Evolutionary conservation across 1,140 invertebrate genomes (phyloP).

Genomic region (Drosophila willistoni): DNA sequence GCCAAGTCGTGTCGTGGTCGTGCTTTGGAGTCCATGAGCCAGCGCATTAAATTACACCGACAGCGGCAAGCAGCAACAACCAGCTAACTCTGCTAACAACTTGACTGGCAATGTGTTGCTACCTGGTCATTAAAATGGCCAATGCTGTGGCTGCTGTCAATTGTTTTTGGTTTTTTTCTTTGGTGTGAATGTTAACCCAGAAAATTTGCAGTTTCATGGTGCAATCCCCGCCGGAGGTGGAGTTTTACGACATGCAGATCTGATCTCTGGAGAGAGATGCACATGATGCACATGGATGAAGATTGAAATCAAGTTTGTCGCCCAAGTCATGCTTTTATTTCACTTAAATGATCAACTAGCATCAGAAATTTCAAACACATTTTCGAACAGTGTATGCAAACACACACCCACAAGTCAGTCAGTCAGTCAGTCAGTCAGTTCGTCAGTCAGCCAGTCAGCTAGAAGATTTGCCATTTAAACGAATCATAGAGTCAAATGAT

Average conservation of each 20-base stretch:
- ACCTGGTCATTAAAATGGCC: slow-evolving; percentile 65
- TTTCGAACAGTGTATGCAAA: slow-evolving; percentile 5
- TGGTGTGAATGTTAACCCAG: slow-evolving; percentile 53
- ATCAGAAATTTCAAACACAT: not conserved
- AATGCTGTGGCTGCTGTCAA: slow-evolving; percentile 43
- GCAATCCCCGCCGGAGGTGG: slow-evolving; percentile 37
- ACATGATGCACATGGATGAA: too few species aligned
- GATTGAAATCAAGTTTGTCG: slow-evolving; percentile 42
- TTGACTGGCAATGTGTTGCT: slow-evolving; percentile 34
- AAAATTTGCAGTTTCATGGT: slow-evolving; percentile 63
- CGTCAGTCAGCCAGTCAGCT: not conserved
- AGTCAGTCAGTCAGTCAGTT: too few species aligned
- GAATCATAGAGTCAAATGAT: slow-evolving; percentile 30
- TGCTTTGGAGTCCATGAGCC: slow-evolving; percentile 42
- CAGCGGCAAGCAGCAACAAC: slow-evolving; percentile 29
- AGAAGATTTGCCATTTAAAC: slow-evolving; percentile 33
- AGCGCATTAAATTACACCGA: slow-evolving; percentile 53
- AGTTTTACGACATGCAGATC: slow-evolving; percentile 18
- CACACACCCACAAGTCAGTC: slow-evolving; percentile 26
- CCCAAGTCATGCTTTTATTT: slow-evolving; percentile 18
- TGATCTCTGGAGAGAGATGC: slow-evolving; percentile 21
- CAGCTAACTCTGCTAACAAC: slow-evolving; percentile 24
- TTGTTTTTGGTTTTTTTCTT: slow-evolving; percentile 16
- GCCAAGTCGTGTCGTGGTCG: slow-evolving; percentile 33
- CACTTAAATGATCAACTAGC: not conserved